Base-by-base conservation (phyloP, 2,888 invertebrate species). In the Dasysyrphus tricinctus region DNA sequence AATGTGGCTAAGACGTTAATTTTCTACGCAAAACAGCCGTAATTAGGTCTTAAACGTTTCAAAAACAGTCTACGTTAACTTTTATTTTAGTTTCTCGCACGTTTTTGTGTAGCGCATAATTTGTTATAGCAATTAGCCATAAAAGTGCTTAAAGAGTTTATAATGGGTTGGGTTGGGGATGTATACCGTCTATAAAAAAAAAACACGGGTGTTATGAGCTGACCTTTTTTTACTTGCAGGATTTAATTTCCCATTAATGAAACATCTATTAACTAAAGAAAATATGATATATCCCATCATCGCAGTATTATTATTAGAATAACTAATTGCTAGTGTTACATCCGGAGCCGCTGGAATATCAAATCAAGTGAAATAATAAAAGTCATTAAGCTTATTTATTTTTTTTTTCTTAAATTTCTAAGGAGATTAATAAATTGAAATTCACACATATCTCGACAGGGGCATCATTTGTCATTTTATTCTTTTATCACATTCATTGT, bases 391-490 rank as follows among this genome's bases (percentile, higher is more conserved):
- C 0, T 42, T 42, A 4, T 39, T 44, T 34, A 16, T 42, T 44
- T n/a, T 3, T 44, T 1, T 47, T 47, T 24, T 8, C 11, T 39
- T 59, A 29, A 61, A n/a, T 37, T 61, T 9, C 6, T 29, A 65
- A 29, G 34, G 34, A 32, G 9, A 65, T 47, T 47, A 47, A 47
- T 65, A 34, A 65, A 29, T 11, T 42, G 44, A 65, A 47, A 65
- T 32, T 65, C 44, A 47, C 44, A 65, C n/a, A 47, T 32, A 24
- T 24, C 24, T 24, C 24, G 24, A 24, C 24, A 24, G 24, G 24
- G 16, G 14, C 16, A 42, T 73, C 56, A 73, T 73, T 65, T 79
- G 16, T 78, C 67, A 59, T 34, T 49, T 44, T n/a, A 11, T 42
- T 29, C 4, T 39, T 8, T 61, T 65, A 16, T 16, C 47, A n/a